These are phyloP conservation scores for Lophura nycthemera DNA, from an alignment of 2,113 vertebrate genomes.

Conservation along the genomic window DNA sequence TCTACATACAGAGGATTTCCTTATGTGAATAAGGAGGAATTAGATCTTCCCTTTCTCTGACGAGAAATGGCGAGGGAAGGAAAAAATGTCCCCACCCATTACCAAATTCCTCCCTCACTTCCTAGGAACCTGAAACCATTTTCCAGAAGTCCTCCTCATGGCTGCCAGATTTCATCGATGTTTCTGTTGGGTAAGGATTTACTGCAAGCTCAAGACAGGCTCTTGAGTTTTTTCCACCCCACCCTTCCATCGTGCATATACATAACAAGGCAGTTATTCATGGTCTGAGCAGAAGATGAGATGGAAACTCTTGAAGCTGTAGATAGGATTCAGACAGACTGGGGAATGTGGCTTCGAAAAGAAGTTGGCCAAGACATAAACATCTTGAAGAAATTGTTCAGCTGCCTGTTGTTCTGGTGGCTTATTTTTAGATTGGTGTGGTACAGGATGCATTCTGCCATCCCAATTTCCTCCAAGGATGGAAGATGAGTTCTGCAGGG, in stretches of 20 bases:
- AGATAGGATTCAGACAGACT: constrained; percentile 55
- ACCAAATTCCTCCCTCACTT: constrained; percentile 46
- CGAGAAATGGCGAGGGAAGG: constrained; percentile 31
- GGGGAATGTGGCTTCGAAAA: neutral
- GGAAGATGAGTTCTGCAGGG: neutral
- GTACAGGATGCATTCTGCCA: neutral
- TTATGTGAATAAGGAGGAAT: constrained; percentile 41
- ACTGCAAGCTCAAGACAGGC: constrained; percentile 59
- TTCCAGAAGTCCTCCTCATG: constrained; percentile 51
- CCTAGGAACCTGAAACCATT: constrained; percentile 69
- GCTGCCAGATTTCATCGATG: constrained; percentile 57
- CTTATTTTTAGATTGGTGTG: constrained; percentile 45
- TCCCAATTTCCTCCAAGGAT: neutral
- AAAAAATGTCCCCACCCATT: constrained; percentile 51
- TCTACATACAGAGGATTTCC: constrained; percentile 23
- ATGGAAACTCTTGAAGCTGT: constrained; percentile 55
- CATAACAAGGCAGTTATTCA: constrained; percentile 70
- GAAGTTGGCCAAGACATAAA: constrained; percentile 23
- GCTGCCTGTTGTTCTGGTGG: constrained; percentile 30
- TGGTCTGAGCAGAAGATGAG: constrained; percentile 5
- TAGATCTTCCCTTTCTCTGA: constrained; percentile 26
- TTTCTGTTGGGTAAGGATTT: constrained; percentile 66
- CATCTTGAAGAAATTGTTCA: constrained; percentile 28
- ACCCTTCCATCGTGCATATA: constrained; percentile 36
- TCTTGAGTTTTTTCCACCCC: constrained; percentile 68